Conservation (phyloP, 2,888 invertebrate species). For the Antheraea yamamai region DNA sequence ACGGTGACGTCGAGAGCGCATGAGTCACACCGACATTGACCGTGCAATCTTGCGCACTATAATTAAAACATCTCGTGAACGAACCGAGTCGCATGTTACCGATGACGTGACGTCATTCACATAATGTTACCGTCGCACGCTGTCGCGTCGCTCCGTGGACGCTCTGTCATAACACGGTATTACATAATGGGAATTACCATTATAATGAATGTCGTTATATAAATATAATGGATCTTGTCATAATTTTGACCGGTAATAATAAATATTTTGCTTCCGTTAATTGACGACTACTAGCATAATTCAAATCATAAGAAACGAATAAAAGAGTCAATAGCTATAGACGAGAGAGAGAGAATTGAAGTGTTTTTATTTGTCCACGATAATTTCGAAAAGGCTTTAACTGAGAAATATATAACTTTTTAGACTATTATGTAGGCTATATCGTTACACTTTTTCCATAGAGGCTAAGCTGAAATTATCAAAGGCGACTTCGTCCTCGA, state of each 20-base stretch:
- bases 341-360: too few species aligned
- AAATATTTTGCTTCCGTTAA: not conserved
- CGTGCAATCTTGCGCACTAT: constrained; percentile 24
- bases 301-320: too few species aligned
- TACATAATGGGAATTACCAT: constrained; percentile 12
- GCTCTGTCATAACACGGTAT: constrained; percentile 7
- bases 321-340: too few species aligned
- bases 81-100: constrained; percentile 11
- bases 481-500: too few species aligned
- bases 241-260: not conserved
- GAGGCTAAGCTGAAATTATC: too few species aligned
- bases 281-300: not conserved
- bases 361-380: too few species aligned
- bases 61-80: constrained; percentile 27
- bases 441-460: too few species aligned
- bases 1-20: constrained; percentile 22
- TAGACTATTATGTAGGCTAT: too few species aligned
- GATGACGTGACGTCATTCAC: constrained; percentile 6
- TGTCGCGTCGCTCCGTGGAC: not conserved
- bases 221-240: not conserved
- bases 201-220: not conserved
- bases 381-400: too few species aligned
- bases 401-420: too few species aligned
- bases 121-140: not conserved
- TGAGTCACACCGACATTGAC: constrained; percentile 32